Base-by-base conservation (phyloP, 2,797 vertebrate species). In the Parotocinclus haroldoi region DNA sequence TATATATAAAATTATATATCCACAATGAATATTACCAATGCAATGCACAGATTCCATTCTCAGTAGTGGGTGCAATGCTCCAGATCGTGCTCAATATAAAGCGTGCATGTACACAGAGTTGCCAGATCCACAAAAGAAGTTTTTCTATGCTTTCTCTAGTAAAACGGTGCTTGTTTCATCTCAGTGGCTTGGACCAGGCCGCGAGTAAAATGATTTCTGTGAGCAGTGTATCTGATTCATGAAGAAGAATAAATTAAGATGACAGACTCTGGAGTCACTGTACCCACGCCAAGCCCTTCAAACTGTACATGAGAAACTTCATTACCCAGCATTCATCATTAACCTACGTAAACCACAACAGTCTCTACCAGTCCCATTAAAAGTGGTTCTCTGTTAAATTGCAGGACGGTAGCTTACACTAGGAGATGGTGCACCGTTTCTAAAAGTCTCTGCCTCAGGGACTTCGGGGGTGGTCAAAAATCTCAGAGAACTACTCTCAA, bases 11-110 rank as follows among this genome's bases (percentile, higher is more conserved):
- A 89, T 88, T 82, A 88, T 87, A 85, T 88, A 85, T 89, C 88
- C 89, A 91, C 87, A 89, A 84, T 89, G 83, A 87, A 89, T 87
- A 88, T 91, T 81, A 89, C 89, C 88, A 91, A 90, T 85, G 89
- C 88, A 87, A 89, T 83, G 88, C 85, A 90, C 84, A 91, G 81
- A 87, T 84, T 85, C 83, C 66, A 80, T 86, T 86, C 78, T 86
- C 82, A 82, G 74, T 79, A 81, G 83, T 77, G 80, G 79, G 78
- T 84, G 70, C 77, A 76, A 72, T 82, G 84, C 86, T 89, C 83
- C 84, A 85, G 86, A 84, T 80, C 86, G 72, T 5, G 58, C 54
- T 61, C 67, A 73, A 58, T 38, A 19, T 42, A 36, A 66, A 56
- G 49, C 44, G 16, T 63, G 54, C 53, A 61, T 58, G 66, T 58